phyloP scores from a whole-genome alignment of 92 coral and sea anemone genomes.

The Zoanthus solanderi region DNA sequence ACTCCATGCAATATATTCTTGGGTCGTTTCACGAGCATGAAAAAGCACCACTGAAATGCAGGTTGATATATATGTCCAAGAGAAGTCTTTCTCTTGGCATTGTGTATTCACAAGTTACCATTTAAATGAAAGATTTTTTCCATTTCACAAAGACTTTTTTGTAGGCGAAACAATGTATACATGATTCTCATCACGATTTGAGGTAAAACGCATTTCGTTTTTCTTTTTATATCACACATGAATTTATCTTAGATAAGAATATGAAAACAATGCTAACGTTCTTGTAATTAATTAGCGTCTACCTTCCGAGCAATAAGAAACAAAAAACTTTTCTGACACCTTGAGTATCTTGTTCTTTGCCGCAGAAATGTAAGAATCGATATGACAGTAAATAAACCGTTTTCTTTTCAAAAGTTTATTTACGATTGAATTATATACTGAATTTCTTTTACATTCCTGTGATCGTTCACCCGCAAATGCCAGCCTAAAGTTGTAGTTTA shows the following conservation, averaged over 20 bases:
- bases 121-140: background rate
- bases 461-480: no score
- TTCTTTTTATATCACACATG: slow-evolving; percentile 9
- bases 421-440: no score
- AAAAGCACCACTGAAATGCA: background rate
- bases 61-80: background rate
- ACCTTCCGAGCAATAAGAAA: slow-evolving; percentile 21
- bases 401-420: no score
- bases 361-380: background rate
- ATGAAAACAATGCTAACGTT: background rate
- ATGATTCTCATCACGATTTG: background rate
- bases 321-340: background rate
- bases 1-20: background rate
- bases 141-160: background rate
- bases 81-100: background rate
- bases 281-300: slow-evolving; percentile 2
- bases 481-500: no score
- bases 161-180: background rate
- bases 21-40: background rate
- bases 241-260: slow-evolving; percentile 5
- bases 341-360: background rate
- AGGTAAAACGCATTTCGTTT: background rate
- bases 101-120: background rate
- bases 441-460: no score
- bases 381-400: background rate